These are phyloP conservation scores for Rhabdomys dilectus DNA, from an alignment of 2,113 vertebrate genomes.

Conservation along the genomic window DNA sequence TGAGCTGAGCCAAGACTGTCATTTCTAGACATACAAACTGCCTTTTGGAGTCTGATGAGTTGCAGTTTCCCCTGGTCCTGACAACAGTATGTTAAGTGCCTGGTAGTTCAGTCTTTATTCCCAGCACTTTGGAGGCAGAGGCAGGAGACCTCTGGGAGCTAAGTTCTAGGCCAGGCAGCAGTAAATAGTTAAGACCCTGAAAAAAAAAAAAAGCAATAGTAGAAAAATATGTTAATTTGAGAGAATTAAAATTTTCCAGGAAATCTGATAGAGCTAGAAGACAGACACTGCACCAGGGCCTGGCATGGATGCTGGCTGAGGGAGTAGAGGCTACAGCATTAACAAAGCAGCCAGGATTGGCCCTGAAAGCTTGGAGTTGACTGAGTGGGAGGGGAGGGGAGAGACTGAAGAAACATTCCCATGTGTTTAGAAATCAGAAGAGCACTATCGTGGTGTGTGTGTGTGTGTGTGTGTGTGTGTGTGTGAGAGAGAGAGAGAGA, in stretches of 20 bases:
- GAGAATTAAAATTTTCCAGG: not conserved
- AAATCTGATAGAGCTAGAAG: not conserved
- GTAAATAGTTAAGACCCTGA: not conserved
- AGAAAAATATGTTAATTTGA: not conserved
- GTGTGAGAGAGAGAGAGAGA: too few species aligned
- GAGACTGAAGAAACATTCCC: not conserved
- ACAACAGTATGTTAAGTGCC: not conserved
- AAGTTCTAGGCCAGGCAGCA: not conserved
- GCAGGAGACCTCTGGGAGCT: not conserved
- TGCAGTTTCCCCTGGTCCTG: not conserved
- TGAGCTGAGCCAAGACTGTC: not conserved
- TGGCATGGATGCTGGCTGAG: fast-evolving
- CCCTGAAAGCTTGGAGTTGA: not conserved
- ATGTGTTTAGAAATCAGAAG: not conserved
- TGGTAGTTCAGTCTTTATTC: not conserved
- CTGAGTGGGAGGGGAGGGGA: not conserved
- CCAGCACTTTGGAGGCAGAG: not conserved
- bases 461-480: not conserved
- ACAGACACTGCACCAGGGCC: not conserved
- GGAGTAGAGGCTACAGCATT: not conserved
- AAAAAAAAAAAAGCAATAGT: not conserved
- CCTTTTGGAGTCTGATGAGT: not conserved
- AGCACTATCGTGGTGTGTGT: not conserved
- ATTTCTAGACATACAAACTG: not conserved
- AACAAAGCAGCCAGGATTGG: fast-evolving